Base-by-base conservation (phyloP, 1,140 invertebrate genomes). In the Cydia splendana region DNA sequence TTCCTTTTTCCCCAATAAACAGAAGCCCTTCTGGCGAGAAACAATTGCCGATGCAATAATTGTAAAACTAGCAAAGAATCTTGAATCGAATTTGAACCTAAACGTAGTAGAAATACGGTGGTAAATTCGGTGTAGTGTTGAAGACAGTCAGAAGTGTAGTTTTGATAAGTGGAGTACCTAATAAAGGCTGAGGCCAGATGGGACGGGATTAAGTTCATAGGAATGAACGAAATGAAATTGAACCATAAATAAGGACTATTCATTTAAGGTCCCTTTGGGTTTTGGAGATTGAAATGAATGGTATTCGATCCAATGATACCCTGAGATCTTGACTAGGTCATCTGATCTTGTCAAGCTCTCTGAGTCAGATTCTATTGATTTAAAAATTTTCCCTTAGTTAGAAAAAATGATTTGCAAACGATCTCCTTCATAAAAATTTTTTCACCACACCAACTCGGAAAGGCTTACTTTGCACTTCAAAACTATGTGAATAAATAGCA, bases 101-200 rank as follows among this genome's bases (percentile, higher is more conserved):
- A 24, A 62, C 0, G 0, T 13, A 10, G 2, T 62, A 24, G 57
- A 10, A 62, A 62, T 62, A 62, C 15, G 20, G 20, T 20, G 7
- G 57, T 10, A 24, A 24, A 62, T 62, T 15, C 48, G 7, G 7
- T 10, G 9, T 20, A 12, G 5, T 10, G 1, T 20, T 62, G 10
- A 0, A 24, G 57, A 62, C 4, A 62, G 53, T 57, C 6, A 9
- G 18, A 62, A 24, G 57, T 24, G 20, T 69, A 69, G 65, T 69
- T 69, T 69, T 69, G 65, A 69, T 69, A 69, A 69, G 65, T 69
- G 65, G 65, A 34, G 65, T 12, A n/a, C n/a, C n/a, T n/a, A 69
- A 69, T 69, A 69, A 69, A 69, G 65, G 30, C 65, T 30, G 28
- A 15, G 7, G 28, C 65, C 65, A 69, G 65, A 69, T 69, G 65